phyloP scores from a whole-genome alignment of 1,140 invertebrate genomes.

The Anthonomus grandis region DNA sequence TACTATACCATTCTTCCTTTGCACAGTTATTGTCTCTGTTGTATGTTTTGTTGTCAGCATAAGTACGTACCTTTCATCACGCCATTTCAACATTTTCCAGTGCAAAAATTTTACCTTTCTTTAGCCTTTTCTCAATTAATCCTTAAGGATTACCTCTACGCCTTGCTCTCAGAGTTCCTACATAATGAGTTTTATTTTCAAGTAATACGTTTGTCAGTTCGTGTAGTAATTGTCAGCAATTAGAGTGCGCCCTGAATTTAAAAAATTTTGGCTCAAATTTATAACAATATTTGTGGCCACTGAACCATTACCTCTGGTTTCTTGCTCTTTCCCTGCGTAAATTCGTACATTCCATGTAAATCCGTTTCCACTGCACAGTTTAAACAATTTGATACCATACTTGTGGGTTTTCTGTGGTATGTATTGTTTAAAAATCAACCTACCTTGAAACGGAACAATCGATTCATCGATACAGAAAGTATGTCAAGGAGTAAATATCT shows the following conservation, averaged over 20 bases:
- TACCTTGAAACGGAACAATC: conserved; percentile 44
- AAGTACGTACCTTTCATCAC: conserved; percentile 42
- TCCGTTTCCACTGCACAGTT: conserved; percentile 36
- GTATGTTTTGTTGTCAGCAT: conserved; percentile 43
- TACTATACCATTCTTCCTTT: conserved; percentile 28
- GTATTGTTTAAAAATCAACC: conserved; percentile 47
- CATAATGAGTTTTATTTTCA: conserved; percentile 38
- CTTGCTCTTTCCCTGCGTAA: conserved; percentile 33
- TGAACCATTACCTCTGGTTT: background rate
- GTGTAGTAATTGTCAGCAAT: conserved; percentile 50
- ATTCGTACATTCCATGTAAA: conserved; percentile 37
- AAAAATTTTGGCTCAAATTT: background rate
- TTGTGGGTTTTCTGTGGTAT: conserved; percentile 45
- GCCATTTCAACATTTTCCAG: conserved; percentile 47
- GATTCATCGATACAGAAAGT: conserved; percentile 45
- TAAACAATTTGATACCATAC: conserved; percentile 48
- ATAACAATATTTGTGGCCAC: conserved; percentile 24
- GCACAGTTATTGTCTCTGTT: conserved; percentile 36
- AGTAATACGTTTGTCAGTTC: conserved; percentile 43
- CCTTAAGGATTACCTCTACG: conserved; percentile 36
- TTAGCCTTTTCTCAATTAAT: conserved; percentile 36
- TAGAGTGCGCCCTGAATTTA: conserved; percentile 40
- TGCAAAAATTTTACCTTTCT: conserved; percentile 39
- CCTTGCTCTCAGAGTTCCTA: conserved; percentile 41
- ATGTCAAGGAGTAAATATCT: conserved; percentile 32